Evolutionary conservation across 2,888 invertebrate genomes (phyloP), one percentile per base, ranked within the genome.

Genomic region (Macrosoma leucophasiata): DNA sequence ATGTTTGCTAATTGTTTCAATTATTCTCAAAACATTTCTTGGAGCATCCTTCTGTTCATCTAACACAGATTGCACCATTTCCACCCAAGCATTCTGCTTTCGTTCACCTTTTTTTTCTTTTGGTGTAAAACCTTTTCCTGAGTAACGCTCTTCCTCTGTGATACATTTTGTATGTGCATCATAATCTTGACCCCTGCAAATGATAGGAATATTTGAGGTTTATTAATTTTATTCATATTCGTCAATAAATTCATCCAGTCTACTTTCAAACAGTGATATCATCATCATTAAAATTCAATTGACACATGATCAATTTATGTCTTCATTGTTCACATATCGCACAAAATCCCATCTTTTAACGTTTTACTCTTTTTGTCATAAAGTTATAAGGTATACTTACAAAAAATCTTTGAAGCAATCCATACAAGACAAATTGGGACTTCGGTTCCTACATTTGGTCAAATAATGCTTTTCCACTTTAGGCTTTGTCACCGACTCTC

Each of bases 321-420:
- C n/a, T n/a, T n/a, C n/a, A n/a, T n/a, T n/a, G n/a, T n/a, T n/a
- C n/a, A n/a, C n/a, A n/a, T n/a, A n/a, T n/a, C n/a, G n/a, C n/a
- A n/a, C n/a, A n/a, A n/a, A n/a, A n/a, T n/a, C n/a, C 17, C 7
- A 17, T 17, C 7, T 17, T 17, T 17, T 4, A 15, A 30, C 13
- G 17, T 7, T 5, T 5, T 17, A 17, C 7, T n/a, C n/a, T n/a
- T n/a, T n/a, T n/a, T 20, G 20, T 20, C 3, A 20, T 7, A n/a
- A 14, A 8, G 1, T 10, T 8, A 8, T 5, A 15, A 10, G 38
- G 28, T 31, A 49, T 59, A 78, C 86, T 87, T 73, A 92, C 92
- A 85, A 71, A 74, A 94, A 98, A 72, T 96, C 96, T 72, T 95
- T 94, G 29, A 92, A 90, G 67, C 97, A 98, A 66, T 98, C 98